phyloP scores from a whole-genome alignment of 53 echinoderm and acorn worm genomes.

The Antedon mediterranea region DNA sequence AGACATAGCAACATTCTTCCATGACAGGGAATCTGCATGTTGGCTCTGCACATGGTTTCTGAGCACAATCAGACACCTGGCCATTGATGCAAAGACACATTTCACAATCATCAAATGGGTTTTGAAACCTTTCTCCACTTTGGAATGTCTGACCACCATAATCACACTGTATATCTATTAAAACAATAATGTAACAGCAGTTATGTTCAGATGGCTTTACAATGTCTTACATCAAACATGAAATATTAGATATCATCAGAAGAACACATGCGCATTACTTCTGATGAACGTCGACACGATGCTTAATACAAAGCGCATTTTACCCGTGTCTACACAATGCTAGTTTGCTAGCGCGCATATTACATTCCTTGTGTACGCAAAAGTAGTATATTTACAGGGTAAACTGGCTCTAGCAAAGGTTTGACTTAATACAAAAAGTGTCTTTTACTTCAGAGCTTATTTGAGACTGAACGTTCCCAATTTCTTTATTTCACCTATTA shows the following conservation, averaged over 20 bases:
- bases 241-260: neutral
- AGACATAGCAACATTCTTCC: conserved; percentile 31
- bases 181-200: neutral
- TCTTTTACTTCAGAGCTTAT: too few species aligned
- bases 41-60: conserved; percentile 13
- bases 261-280: too few species aligned
- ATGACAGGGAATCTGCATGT: conserved; percentile 24
- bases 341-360: too few species aligned
- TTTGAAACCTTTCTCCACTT: conserved; percentile 49
- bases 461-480: too few species aligned
- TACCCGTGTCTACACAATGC: too few species aligned
- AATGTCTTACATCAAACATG: neutral
- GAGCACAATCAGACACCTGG: conserved; percentile 33
- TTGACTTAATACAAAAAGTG: too few species aligned
- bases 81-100: conserved; percentile 42
- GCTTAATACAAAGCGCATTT: too few species aligned
- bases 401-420: too few species aligned
- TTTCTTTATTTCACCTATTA: too few species aligned
- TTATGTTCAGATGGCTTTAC: neutral
- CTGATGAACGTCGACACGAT: too few species aligned
- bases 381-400: too few species aligned
- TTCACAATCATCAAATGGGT: conserved; percentile 45
- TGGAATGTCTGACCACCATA: conserved; percentile 35
- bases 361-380: too few species aligned
- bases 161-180: conserved; percentile 7